A percentile compares a stretch with the other conserved stretches of the same genome.
These are phyloP conservation scores for Xenopus laevis DNA, from an alignment of 2,113 vertebrate species.

Conservation along the genomic window DNA sequence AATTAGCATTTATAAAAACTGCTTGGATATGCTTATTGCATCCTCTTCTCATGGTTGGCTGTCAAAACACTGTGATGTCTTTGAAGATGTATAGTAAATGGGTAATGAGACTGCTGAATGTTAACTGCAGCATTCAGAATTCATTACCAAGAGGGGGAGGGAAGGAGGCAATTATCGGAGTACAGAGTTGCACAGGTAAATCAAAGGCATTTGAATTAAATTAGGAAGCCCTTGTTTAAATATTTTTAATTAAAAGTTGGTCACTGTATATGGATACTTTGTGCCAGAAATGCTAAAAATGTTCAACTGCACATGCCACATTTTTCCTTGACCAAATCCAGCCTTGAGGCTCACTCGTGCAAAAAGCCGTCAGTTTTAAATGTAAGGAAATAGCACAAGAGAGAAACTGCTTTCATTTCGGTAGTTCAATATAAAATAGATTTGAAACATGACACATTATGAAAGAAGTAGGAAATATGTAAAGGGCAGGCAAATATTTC, in stretches of 20 bases:
- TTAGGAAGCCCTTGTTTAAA: constrained; percentile 53
- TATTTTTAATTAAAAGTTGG: constrained; percentile 36
- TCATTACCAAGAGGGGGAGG: constrained; percentile 48
- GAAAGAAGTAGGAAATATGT: too few species aligned
- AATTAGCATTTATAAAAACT: constrained; percentile 61
- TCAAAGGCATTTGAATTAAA: constrained; percentile 52
- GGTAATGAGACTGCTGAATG: constrained; percentile 62
- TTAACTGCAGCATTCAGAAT: constrained; percentile 60
- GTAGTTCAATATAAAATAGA: too few species aligned
- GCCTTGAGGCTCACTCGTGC: too few species aligned
- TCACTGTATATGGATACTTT: neutral
- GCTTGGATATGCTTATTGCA: constrained; percentile 56
- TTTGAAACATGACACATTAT: too few species aligned
- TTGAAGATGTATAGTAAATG: constrained; percentile 64
- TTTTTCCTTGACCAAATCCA: too few species aligned
- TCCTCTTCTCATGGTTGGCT: constrained; percentile 55
- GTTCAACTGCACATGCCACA: too few species aligned
- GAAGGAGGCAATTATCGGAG: constrained; percentile 45
- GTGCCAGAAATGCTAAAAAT: too few species aligned
- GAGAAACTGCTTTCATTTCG: too few species aligned
- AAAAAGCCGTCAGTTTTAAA: too few species aligned
- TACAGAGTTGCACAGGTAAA: constrained; percentile 44
- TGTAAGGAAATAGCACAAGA: too few species aligned
- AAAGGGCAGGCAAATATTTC: too few species aligned
- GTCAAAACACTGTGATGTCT: constrained; percentile 63